Base-by-base conservation (phyloP, 1,140 invertebrate genomes). In the Lucilia cuprina region DNA sequence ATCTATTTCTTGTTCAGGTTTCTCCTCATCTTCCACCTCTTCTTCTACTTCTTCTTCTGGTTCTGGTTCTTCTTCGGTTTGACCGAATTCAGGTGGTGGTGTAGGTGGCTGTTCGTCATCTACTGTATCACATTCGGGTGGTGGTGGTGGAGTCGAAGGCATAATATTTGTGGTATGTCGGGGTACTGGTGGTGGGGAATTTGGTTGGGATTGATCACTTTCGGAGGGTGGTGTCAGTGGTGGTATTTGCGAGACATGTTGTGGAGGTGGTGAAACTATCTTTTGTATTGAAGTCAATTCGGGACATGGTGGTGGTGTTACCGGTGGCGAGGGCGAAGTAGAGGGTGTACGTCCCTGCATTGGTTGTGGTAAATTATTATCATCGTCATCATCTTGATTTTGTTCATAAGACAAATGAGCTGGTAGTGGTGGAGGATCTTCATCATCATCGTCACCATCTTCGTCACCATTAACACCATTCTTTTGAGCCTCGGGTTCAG, bases 391-490 rank as follows among this genome's bases (percentile, higher is more conserved):
- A 41, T 89, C 87, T 10, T 49, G 41, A 35, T 47, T 25, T 50
- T 89, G 89, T 5, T 89, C 85, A 83, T 90, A 90, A 10, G 89
- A 89, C 7, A 89, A 85, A 84, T 90, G 89, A 2, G 88, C 88
- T 9, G 89, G 89, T 35, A 90, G 75, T n/a, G 89, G 89, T n/a
- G 89, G 89, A 19, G 89, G 88, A 25, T 30, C 25, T 30, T 30
- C 86, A 87, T 13, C 87, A 86, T 14, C 25, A 30, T 30, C 25
- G 25, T 87, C 85, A 8, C 87, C 87, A 7, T 87, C 87, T 0
- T 84, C 85, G 0, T 86, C 84, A 34, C 60, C 78, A 17, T 84
- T 41, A n/a, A 14, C 75, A 9, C 34, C 41, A 19, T 19, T 49
- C n/a, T 80, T 19, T 25, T 80, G 21, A 7, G 5, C 82, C 10